Percentiles rank a stretch among this genome's conserved stretches.
These are phyloP conservation scores for Drosophila kohkoa DNA, from an alignment of 1,140 invertebrate species.

Conservation along the genomic window DNA sequence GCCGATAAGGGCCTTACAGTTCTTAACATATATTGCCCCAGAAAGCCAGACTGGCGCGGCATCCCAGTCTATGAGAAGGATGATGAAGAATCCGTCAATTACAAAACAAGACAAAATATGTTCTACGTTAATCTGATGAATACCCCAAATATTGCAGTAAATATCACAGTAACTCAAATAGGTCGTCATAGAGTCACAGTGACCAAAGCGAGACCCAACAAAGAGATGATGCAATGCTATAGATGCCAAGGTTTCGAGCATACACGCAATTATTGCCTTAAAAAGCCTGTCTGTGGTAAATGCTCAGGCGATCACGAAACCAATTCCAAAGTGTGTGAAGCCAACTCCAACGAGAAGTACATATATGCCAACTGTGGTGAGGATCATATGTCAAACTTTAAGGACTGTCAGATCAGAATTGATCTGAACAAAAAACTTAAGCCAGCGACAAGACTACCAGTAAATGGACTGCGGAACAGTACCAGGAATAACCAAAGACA, in stretches of 20 bases:
- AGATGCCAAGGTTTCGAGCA: slow-evolving; percentile 30
- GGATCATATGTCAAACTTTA: slow-evolving; percentile 22
- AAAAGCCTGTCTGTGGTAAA: slow-evolving; percentile 32
- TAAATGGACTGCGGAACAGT: not conserved
- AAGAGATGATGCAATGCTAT: not conserved
- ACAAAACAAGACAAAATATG: slow-evolving; percentile 26
- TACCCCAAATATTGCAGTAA: slow-evolving; percentile 17
- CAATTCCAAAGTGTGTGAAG: not conserved
- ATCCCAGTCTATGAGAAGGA: not conserved
- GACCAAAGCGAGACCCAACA: not conserved
- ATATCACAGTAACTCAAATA: slow-evolving; percentile 21
- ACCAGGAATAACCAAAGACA: slow-evolving; percentile 2
- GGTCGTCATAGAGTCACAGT: slow-evolving; percentile 27
- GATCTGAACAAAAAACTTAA: slow-evolving; percentile 26
- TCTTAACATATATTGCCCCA: slow-evolving; percentile 36
- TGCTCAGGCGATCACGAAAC: slow-evolving; percentile 26
- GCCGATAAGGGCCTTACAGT: not conserved
- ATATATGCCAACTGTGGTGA: slow-evolving; percentile 30
- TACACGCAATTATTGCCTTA: slow-evolving; percentile 28
- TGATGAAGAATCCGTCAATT: slow-evolving; percentile 5
- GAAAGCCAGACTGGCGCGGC: not conserved
- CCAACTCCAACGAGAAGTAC: not conserved
- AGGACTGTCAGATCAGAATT: slow-evolving; percentile 14
- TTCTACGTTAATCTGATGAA: slow-evolving; percentile 26
- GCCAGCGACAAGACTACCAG: slow-evolving; percentile 4